Conservation (phyloP, 2,797 vertebrate species). For the Siniperca undulata region DNA sequence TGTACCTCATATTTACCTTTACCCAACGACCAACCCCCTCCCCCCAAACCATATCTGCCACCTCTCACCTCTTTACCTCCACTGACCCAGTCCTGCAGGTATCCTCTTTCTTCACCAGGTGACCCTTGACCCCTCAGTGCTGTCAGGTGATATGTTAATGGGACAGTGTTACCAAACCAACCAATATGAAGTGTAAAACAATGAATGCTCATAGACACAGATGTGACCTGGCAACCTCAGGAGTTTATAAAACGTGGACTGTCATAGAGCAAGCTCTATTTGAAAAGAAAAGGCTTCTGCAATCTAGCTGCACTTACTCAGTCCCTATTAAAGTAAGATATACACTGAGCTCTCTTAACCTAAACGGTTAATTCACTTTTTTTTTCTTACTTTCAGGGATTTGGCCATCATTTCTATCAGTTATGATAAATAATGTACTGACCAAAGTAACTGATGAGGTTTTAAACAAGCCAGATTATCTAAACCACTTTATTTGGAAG, state of each 20-base stretch:
- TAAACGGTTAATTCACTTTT: neutral
- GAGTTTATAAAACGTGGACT: neutral
- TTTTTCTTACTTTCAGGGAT: neutral
- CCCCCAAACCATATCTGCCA: neutral
- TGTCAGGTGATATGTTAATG: constrained; percentile 47
- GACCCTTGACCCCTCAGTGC: constrained; percentile 42
- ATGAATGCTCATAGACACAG: constrained; percentile 27
- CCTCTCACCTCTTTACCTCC: constrained; percentile 35
- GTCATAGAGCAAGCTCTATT: neutral
- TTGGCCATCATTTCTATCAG: neutral
- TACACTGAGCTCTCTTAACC: neutral
- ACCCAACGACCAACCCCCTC: neutral
- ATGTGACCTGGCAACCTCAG: constrained; percentile 26
- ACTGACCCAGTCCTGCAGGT: constrained; percentile 36
- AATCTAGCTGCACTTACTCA: neutral
- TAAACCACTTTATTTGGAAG: too few species aligned
- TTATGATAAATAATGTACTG: neutral
- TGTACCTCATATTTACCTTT: constrained; percentile 23
- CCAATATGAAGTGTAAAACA: constrained; percentile 27
- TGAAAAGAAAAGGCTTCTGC: neutral
- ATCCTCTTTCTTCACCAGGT: constrained; percentile 45
- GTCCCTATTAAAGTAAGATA: neutral
- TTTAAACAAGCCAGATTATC: neutral
- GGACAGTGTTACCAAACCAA: constrained; percentile 20
- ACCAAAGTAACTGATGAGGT: neutral